These are phyloP conservation scores for Raphicerus campestris DNA, from an alignment of 2,113 vertebrate genomes.

Conservation along the genomic window DNA sequence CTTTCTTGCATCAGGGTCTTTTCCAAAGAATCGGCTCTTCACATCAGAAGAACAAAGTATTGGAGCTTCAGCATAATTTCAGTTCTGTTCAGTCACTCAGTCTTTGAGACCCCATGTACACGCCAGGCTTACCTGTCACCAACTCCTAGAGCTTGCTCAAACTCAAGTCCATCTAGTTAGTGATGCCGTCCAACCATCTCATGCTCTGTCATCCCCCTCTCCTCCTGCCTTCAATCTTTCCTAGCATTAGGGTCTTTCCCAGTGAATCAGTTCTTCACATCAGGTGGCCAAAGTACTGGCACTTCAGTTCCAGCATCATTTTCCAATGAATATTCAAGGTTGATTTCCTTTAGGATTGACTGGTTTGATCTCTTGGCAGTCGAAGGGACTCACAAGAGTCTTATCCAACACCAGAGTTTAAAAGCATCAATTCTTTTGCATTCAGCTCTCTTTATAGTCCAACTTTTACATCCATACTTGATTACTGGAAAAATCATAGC, in stretches of 20 bases:
- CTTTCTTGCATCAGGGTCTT: background rate
- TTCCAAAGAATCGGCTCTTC: background rate
- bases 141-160: background rate
- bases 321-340: background rate
- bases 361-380: background rate
- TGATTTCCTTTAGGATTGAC: background rate
- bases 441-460: background rate
- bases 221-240: background rate
- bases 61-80: background rate
- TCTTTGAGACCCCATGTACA: background rate
- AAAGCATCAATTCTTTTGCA: background rate
- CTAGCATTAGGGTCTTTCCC: background rate
- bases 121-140: background rate
- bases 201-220: background rate
- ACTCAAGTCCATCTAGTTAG: background rate
- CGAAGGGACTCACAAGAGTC: background rate
- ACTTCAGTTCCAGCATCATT: background rate
- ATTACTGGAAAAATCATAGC: background rate
- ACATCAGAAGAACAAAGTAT: background rate
- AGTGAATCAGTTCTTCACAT: background rate
- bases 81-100: background rate
- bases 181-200: background rate
- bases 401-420: background rate
- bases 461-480: background rate
- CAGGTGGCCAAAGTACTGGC: background rate